Conservation (phyloP, 2,888 invertebrate genomes). For the Drosophila neonasuta region DNA sequence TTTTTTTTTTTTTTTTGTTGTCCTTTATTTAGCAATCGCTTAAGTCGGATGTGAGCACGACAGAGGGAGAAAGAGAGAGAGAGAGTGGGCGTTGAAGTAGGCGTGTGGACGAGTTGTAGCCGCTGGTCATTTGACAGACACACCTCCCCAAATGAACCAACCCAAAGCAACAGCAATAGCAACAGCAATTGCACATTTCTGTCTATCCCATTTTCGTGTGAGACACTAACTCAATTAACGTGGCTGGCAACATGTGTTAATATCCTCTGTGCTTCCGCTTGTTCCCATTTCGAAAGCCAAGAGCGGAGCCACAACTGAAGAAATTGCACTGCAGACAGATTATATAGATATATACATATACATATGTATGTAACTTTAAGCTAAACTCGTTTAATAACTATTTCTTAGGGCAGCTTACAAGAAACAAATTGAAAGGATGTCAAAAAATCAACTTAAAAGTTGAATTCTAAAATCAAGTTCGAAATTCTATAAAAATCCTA, state of each 20-base stretch:
- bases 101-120: conserved; percentile 61
- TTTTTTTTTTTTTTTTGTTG: conserved; percentile 4
- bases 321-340: background rate
- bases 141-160: conserved; percentile 46
- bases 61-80: background rate
- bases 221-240: conserved; percentile 79
- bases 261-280: conserved; percentile 77
- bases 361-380: too few species aligned
- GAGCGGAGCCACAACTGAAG: background rate
- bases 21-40: conserved; percentile 34
- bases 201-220: conserved; percentile 64
- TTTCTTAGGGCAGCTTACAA: too few species aligned
- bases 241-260: conserved; percentile 78
- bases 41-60: conserved; percentile 14
- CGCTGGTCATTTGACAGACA: conserved; percentile 76
- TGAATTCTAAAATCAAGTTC: too few species aligned
- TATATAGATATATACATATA: background rate
- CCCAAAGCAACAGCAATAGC: background rate
- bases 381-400: too few species aligned
- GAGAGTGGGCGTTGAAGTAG: background rate
- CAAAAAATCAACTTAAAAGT: too few species aligned
- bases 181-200: too few species aligned
- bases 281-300: background rate
- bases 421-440: too few species aligned
- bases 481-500: too few species aligned